Conservation (phyloP, 2,113 vertebrate species). For the Halcyon senegalensis region DNA sequence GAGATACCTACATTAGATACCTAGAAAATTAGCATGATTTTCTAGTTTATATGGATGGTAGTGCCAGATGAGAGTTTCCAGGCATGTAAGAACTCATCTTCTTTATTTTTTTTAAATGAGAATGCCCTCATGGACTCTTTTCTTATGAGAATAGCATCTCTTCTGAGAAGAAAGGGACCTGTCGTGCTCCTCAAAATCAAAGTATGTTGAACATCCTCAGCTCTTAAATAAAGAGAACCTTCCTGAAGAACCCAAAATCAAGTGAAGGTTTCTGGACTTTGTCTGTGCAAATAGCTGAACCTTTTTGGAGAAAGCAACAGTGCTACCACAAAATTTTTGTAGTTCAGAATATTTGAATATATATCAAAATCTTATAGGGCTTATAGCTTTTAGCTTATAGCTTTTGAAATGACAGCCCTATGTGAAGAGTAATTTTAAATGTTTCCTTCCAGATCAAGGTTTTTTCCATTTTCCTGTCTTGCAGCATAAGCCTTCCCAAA, state of each 20-base stretch:
- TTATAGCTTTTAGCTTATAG: neutral
- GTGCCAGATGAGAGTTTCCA: neutral
- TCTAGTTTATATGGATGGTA: neutral
- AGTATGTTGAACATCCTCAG: neutral
- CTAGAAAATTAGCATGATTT: neutral
- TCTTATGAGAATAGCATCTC: neutral
- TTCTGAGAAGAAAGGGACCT: neutral
- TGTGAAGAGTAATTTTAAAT: neutral
- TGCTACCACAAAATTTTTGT: neutral
- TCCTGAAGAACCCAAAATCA: neutral
- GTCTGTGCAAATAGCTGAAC: neutral
- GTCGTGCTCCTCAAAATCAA: neutral
- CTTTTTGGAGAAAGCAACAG: neutral
- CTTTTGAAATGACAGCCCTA: neutral
- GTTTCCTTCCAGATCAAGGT: neutral
- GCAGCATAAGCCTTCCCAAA: neutral
- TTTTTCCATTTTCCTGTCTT: neutral
- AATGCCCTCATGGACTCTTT: neutral
- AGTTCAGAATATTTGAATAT: neutral
- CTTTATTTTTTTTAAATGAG: neutral
- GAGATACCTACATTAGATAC: neutral
- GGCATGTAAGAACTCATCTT: neutral
- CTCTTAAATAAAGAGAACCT: neutral
- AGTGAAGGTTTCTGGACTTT: neutral
- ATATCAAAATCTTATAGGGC: neutral